These are phyloP conservation scores for Marcusenius ussheri DNA, from an alignment of 2,113 vertebrate genomes.

Conservation along the genomic window DNA sequence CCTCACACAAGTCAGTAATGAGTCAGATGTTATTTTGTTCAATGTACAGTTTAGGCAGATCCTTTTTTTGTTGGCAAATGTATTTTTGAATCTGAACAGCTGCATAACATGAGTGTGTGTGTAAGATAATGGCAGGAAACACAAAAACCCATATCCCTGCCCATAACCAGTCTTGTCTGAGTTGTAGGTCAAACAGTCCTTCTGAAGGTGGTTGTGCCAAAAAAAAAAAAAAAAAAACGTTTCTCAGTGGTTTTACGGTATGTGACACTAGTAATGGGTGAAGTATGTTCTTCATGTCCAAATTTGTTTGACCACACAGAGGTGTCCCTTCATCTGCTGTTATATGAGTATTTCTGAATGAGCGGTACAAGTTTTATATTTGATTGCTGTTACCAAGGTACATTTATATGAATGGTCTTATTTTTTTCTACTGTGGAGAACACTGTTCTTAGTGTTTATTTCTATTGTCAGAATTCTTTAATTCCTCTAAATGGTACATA, in stretches of 20 bases:
- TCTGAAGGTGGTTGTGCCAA: slow-evolving; percentile 15
- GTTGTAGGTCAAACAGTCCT: slow-evolving; percentile 7
- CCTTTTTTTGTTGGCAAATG: neutral
- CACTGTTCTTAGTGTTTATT: slow-evolving; percentile 11
- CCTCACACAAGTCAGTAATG: neutral
- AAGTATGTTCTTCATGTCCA: slow-evolving; percentile 2
- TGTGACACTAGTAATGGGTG: slow-evolving; percentile 3
- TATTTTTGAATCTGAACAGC: neutral
- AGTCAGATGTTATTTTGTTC: slow-evolving; percentile 2
- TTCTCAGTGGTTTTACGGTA: slow-evolving; percentile 7
- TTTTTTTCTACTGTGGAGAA: slow-evolving; percentile 16
- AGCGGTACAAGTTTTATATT: slow-evolving; percentile 1
- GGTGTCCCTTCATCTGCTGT: slow-evolving; percentile 9
- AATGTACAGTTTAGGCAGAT: neutral
- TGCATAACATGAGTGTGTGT: neutral
- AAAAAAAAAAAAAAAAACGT: neutral
- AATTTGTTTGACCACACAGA: slow-evolving; percentile 9
- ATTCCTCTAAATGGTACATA: slow-evolving; percentile 11
- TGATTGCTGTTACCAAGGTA: slow-evolving; percentile 13
- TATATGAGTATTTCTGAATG: neutral
- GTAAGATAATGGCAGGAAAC: slow-evolving; percentile 4
- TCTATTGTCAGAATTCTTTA: slow-evolving; percentile 12
- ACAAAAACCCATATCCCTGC: neutral
- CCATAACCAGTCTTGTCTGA: slow-evolving; percentile 7
- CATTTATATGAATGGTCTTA: slow-evolving; percentile 9